Evolutionary conservation across 2,888 invertebrate species (phyloP).

Genomic region (Mythimna ferrago): DNA sequence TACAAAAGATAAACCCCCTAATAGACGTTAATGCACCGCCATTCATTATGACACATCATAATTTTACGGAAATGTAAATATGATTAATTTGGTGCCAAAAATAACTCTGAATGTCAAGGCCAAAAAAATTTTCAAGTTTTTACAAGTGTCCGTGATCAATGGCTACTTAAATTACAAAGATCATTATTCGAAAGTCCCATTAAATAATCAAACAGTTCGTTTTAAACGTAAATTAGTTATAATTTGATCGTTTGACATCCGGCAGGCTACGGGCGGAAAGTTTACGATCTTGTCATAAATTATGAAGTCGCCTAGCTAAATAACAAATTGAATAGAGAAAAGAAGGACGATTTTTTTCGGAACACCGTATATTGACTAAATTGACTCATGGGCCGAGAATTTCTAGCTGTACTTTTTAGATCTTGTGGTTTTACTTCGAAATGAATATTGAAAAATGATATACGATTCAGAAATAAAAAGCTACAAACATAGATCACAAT

Average conservation of each 20-base stretch:
- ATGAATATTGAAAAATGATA: neutral
- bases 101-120: conserved; percentile 36
- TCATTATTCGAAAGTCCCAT: conserved; percentile 40
- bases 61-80: conserved; percentile 13
- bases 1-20: conserved; percentile 11
- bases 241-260: conserved; percentile 52
- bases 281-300: conserved; percentile 50
- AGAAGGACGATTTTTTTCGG: neutral
- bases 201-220: conserved; percentile 38
- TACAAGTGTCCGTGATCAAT: conserved; percentile 35
- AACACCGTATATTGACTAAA: conserved; percentile 4
- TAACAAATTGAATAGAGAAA: conserved; percentile 28
- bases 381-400: conserved; percentile 32
- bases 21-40: conserved; percentile 14
- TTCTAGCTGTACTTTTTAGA: conserved; percentile 42
- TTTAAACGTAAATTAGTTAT: conserved; percentile 44
- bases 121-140: conserved; percentile 8
- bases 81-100: conserved; percentile 32
- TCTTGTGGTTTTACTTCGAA: conserved; percentile 21
- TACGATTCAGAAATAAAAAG: neutral
- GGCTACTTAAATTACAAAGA: conserved; percentile 29
- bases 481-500: neutral
- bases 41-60: conserved; percentile 20
- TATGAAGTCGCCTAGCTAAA: conserved; percentile 35
- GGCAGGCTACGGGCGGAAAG: conserved; percentile 38